Base-by-base conservation (phyloP, 1,140 invertebrate species). In the Drosophila saltans region DNA sequence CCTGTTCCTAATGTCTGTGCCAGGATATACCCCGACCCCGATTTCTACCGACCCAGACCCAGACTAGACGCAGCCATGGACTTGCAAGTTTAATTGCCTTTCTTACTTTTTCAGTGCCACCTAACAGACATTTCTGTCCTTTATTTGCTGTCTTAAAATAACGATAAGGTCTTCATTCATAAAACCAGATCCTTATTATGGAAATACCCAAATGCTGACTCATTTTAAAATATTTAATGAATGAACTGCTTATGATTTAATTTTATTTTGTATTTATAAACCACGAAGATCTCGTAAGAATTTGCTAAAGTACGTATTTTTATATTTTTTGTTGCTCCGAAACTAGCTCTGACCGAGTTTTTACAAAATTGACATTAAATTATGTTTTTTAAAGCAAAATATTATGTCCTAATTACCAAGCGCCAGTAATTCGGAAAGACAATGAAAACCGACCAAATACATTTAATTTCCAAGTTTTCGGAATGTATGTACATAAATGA, bases 1-100 rank as follows among this genome's bases (percentile, higher is more conserved):
- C 83, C 83, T 86, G 79, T 72, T 62, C 52, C 65, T 71, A 83
- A 86, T 88, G 72, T 86, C 76, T 88, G 88, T 88, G 78, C 83
- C 83, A 86, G 83, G 82, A 86, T 86, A 86, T 86, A 79, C 67
- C 58, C 73, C 68, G 65, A 80, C 69, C 41, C 43, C 56, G 62
- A 39, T 40, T 11, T 36, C 36, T n/a, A 21, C 39, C 52, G 39
- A 55, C 41, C 33, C 52, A n/a, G 52, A 28, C 8, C 33, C 61
- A 48, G 65, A 43, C 39, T 24, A 45, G 33, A 41, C 58, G 39
- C 64, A 70, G 63, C 65, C 72, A 40, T 59, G 21, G 58, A 59
- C 68, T 80, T 80, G 66, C 69, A 77, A 66, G 75, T 88, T 85
- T 85, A 88, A 85, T 85, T 85, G 70, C 72, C 75, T 75, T 75